Evolutionary conservation across 2,797 vertebrate species (phyloP), one percentile per base, ranked within the genome.

Genomic region (Pelobates cultripes): DNA sequence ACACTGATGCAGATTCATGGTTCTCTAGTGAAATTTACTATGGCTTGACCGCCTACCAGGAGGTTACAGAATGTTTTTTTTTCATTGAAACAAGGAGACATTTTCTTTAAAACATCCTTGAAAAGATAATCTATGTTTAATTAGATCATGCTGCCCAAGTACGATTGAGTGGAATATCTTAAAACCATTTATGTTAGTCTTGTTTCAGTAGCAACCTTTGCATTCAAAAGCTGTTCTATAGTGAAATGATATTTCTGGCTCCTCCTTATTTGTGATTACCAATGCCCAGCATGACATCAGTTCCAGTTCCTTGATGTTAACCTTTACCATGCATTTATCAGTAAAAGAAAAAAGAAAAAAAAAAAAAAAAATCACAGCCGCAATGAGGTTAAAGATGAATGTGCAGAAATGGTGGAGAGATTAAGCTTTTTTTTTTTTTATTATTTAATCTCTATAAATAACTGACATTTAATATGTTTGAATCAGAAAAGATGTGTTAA

Each of bases 221-320:
- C 14, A 28, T 64, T 64, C 61, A 4, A 40, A 45, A 4, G 7
- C 4, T 15, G 44, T 57, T 73, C 51, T 43, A 60, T 42, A 41
- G 72, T 43, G 45, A 60, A 57, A 13, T 14, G 12, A 14, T 7
- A 12, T 45, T 45, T 51, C 15, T 57, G 53, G 45, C 55, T 41
- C 45, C 55, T 45, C 44, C 45, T 77, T 15, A 44, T 60, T 40
- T 3, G 15, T 10, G 60, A 12, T 57, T 8, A 17, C 44, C 57
- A 64, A 17, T 72, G 13, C 68, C 15, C 57, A 76, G 4, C 69
- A 41, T 51, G 73, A 75, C 57, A 76, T 55, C 57, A 81, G 67
- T n/a, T 75, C 53, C 73, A 68, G 13, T 13, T 45, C 55, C 43
- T 43, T 75, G 42, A n/a, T 42, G 14, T 61, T 42, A 70, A 75